These are phyloP conservation scores for Melipona bicolor DNA, from an alignment of 2,888 invertebrate species.

Conservation along the genomic window DNA sequence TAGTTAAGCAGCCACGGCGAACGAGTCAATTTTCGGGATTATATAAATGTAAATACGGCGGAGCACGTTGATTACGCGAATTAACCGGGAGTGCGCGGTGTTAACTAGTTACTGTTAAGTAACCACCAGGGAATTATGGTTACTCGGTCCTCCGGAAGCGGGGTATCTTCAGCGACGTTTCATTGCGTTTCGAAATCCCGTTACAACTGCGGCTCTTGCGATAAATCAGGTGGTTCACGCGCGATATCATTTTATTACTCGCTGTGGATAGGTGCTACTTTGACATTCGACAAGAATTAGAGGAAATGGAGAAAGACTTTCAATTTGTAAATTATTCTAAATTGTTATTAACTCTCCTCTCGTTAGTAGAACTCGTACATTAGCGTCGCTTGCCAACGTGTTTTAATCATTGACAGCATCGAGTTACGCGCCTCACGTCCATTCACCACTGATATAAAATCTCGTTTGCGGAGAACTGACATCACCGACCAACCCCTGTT, in stretches of 20 bases:
- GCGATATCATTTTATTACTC: too few species aligned
- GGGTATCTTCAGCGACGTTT: too few species aligned
- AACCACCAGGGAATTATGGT: background rate
- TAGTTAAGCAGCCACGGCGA: background rate
- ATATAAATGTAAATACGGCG: background rate
- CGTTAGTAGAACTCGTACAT: background rate
- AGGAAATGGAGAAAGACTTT: too few species aligned
- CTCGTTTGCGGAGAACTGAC: background rate
- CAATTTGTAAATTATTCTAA: too few species aligned
- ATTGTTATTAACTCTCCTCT: background rate
- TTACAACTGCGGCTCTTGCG: too few species aligned
- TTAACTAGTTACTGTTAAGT: background rate
- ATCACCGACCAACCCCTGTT: background rate
- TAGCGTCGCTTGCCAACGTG: background rate
- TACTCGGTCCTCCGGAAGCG: background rate
- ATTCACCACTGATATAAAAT: background rate
- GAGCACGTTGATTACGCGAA: background rate
- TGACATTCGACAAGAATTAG: too few species aligned
- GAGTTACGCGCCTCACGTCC: background rate
- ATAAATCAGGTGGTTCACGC: too few species aligned
- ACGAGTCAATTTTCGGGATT: conserved; percentile 2
- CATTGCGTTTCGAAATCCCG: too few species aligned
- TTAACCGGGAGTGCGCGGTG: background rate
- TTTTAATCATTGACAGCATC: background rate
- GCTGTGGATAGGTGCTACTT: too few species aligned